Evolutionary conservation across 2,888 invertebrate genomes (phyloP), one percentile per base, ranked within the genome.

Genomic region (Agrenia bidenticulata): DNA sequence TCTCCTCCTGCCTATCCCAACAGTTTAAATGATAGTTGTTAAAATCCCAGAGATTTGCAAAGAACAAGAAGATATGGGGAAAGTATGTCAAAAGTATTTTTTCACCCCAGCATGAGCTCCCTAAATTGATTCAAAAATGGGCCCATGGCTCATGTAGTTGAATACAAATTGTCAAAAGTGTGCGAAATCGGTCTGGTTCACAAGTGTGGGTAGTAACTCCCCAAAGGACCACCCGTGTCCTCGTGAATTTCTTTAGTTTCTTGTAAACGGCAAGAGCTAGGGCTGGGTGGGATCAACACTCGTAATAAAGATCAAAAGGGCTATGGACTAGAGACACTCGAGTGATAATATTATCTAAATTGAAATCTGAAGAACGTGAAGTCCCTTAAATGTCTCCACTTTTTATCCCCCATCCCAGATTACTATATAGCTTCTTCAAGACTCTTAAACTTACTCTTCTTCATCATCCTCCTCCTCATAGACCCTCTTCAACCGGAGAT

Each of bases 301-400:
- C 4, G 32, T 11, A 32, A 32, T 32, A 32, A 32, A 32, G 32
- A 45, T 45, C 45, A 19, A 45, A 17, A 17, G n/a, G 19, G 45
- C 15, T 45, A 45, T 45, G 45, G n/a, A 45, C 4, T 17, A 45
- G n/a, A 45, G 45, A 4, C 45, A 17, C 45, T 45, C 19, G n/a
- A 15, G 19, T 45, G 15, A 32, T 32, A 32, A 32, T 32, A 32
- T 45, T 51, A 55, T 55, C 55, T 55, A 55, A 55, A 55, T 55
- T 55, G 55, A 55, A 55, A 55, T 55, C 55, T 55, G 27, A 55
- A 24, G 23, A 55, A 55, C 27, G 55, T 51, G 51, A 21, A 51
- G 51, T 51, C 19, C 24, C 24, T 5, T 45, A 32, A 32, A 32
- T 32, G 32, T 11, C 4, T 32, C 4, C 11, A 32, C 32, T 32